Evolutionary conservation across 1,140 invertebrate genomes (phyloP), one percentile per base, ranked within the genome.

Genomic region (Maconellicoccus hirsutus): DNA sequence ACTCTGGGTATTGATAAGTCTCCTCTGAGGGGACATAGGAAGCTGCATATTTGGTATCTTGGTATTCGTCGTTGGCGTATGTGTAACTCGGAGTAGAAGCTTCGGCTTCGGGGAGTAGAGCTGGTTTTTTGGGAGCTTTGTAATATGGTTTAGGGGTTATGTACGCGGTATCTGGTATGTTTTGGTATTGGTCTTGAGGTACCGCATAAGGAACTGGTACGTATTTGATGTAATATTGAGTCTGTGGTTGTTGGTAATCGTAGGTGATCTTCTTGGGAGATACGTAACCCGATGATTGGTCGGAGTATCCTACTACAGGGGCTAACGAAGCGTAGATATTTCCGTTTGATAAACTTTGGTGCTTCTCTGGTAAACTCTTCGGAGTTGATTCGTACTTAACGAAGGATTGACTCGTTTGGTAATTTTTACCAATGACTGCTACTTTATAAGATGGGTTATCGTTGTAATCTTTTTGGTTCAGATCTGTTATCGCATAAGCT

Each of bases 241-340:
- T 25, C 8, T 3, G 61, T 23, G 25, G 22, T 14, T 66, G 21
- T 23, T 66, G 22, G 61, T 23, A 26, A 26, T 66, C 61, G 22
- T 66, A 66, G 25, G 61, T 4, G 61, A 26, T 22, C 21, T 66
- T 66, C 25, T 66, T 66, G 1, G 61, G 61, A 1, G 61, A 12
- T 16, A 22, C 61, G 61, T 66, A 66, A 26, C 61, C 61, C 10
- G 16, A 12, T 23, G 61, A 10, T 16, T 23, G 25, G 8, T 23
- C 25, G 10, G 7, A 23, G 61, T 26, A 23, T 23, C 25, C 21
- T 12, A 26, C 61, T 10, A 26, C 61, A 8, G 61, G 61, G 2
- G 61, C 61, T 25, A 66, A 26, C 2, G 61, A 66, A 66, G 61
- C 61, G 61, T 66, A 66, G 25, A 26, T 26, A 26, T 66, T 66